Evolutionary conservation across 1,140 invertebrate species (phyloP).

Genomic region (Cyclargus thomasi): DNA sequence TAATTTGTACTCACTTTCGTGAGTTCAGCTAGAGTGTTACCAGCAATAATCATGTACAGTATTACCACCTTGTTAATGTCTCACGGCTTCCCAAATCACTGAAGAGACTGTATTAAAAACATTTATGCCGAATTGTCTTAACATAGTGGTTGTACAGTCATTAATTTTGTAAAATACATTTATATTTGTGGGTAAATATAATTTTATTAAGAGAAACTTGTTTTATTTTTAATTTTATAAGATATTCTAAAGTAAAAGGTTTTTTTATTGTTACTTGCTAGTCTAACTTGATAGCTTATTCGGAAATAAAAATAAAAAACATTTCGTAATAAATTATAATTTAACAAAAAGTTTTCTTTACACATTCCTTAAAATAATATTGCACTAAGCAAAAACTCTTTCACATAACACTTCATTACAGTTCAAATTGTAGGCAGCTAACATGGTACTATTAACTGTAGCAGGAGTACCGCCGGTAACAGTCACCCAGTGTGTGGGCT

Average conservation of each 20-base stretch:
- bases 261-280: no score
- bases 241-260: not conserved
- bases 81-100: no score
- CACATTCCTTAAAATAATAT: no score
- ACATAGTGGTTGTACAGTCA: no score
- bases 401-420: not conserved
- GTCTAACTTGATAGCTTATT: no score
- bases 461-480: conserved; percentile 44
- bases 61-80: no score
- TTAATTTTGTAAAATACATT: not conserved
- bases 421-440: not conserved
- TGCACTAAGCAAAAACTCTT: not conserved
- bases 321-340: no score
- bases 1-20: not conserved
- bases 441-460: conserved; percentile 31
- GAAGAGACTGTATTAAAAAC: no score
- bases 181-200: not conserved
- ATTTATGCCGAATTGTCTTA: no score
- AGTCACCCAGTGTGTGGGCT: conserved; percentile 37
- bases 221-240: not conserved
- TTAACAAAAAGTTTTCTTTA: no score
- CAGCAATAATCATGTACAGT: not conserved
- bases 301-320: no score
- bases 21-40: not conserved
- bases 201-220: not conserved